These are phyloP conservation scores for Apamea sordens DNA, from an alignment of 2,888 invertebrate genomes.

Conservation along the genomic window DNA sequence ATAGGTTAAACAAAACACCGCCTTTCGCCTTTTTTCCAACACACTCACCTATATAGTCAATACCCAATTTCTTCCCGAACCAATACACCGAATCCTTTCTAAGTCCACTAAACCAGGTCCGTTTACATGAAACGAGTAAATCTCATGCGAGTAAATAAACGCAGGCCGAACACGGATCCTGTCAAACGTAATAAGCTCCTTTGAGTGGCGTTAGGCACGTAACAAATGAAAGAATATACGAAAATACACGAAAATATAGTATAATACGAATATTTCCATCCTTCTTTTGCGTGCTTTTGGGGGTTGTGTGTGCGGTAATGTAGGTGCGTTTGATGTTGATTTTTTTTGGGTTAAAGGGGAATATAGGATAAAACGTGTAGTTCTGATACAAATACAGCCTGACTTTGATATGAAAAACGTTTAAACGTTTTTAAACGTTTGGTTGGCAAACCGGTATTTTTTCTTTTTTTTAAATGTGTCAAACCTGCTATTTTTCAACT, in stretches of 20 bases:
- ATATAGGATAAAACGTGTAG: background rate
- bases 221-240: slow-evolving; percentile 74
- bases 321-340: slow-evolving; percentile 27
- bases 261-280: slow-evolving; percentile 67
- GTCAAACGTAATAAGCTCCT: slow-evolving; percentile 79
- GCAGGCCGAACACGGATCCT: slow-evolving; percentile 68
- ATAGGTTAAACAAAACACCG: background rate
- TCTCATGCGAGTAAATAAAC: slow-evolving; percentile 67
- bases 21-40: slow-evolving; percentile 1
- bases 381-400: background rate
- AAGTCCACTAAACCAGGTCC: slow-evolving; percentile 56
- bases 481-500: too few relatives aligned
- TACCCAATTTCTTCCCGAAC: slow-evolving; percentile 33
- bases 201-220: slow-evolving; percentile 80
- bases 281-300: slow-evolving; percentile 64
- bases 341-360: background rate
- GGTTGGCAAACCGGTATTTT: too few relatives aligned
- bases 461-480: too few relatives aligned
- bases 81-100: slow-evolving; percentile 39
- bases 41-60: background rate
- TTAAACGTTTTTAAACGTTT: too few relatives aligned
- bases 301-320: slow-evolving; percentile 24
- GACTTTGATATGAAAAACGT: too few relatives aligned
- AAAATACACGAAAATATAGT: slow-evolving; percentile 71
- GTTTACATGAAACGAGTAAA: slow-evolving; percentile 63